Conservation (phyloP, 2,113 vertebrate species). For the Aegithalos caudatus region DNA sequence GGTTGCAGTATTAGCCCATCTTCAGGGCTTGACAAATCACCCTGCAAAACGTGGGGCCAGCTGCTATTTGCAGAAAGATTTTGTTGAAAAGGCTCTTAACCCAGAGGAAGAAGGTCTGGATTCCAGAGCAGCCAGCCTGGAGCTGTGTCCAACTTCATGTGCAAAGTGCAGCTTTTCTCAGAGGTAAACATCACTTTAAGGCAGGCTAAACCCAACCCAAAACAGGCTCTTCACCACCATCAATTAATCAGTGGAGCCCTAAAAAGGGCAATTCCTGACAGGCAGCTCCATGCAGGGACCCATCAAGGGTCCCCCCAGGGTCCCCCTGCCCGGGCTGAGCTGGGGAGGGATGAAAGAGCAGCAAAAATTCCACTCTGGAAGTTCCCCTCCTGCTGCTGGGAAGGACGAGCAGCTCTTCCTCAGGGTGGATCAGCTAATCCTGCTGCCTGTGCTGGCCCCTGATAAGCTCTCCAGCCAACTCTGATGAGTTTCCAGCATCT, state of each 20-base stretch:
- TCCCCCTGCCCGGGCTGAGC: not conserved
- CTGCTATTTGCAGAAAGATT: not conserved
- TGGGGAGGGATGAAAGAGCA: not conserved
- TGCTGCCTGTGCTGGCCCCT: not conserved
- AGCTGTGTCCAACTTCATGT: not conserved
- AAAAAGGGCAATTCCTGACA: not conserved
- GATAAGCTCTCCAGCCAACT: slow-evolving; percentile 18
- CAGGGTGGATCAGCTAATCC: not conserved
- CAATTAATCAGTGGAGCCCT: not conserved
- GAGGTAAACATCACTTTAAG: not conserved
- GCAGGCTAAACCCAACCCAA: not conserved
- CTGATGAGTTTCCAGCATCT: slow-evolving; percentile 7
- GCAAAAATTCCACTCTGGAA: not conserved
- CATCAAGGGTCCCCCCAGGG: not conserved
- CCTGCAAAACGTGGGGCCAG: not conserved
- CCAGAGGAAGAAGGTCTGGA: not conserved
- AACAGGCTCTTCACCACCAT: accelerated
- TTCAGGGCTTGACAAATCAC: not conserved
- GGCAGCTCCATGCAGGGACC: accelerated
- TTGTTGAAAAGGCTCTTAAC: not conserved
- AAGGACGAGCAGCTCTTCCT: not conserved
- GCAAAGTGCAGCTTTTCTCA: not conserved
- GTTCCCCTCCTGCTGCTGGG: not conserved
- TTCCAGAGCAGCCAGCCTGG: not conserved
- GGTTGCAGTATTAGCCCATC: not conserved